Base-by-base conservation (phyloP, 2,113 vertebrate genomes). In the Rostratula benghalensis region DNA sequence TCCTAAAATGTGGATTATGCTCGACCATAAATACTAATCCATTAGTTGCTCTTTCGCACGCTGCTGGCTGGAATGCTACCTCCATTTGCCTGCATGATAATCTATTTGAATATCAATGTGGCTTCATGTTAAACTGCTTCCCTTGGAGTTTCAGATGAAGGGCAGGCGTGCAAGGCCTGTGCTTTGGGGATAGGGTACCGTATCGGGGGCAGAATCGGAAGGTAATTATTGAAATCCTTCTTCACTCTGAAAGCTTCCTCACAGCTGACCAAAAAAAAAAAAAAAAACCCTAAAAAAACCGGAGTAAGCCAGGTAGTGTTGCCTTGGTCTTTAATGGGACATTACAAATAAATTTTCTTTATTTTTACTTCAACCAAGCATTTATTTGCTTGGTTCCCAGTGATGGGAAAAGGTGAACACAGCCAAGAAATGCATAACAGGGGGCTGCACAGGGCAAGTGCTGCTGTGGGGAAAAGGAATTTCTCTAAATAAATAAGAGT, bases 51-150 rank as follows among this genome's bases (percentile, higher is more conserved):
- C 69, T 90, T 96, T 97, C 97, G 92, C 97, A 97, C 95, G n/a
- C 84, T 88, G 96, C 96, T 83, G 94, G 89, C 92, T 95, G 92
- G 92, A 89, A 94, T 93, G 78, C 84, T 81, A 13, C 88, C 93
- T 97, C 95, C 91, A 94, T 97, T 96, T 93, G 91, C 95, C 85
- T 83, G 95, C 96, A 73, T 83, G 83, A 97, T 83, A 97, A 97
- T 96, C 95, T 76, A 98, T 97, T 97, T 97, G 97, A 98, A 98
- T 98, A 97, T 97, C 97, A 98, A 97, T 97, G 97, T 45, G 57
- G 94, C 73, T 95, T 87, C 92, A 78, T 97, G 96, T 95, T 92
- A 96, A 97, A 97, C 63, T 61, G 90, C 95, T 95, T 97, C 77
- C 93, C 96, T 97, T 80, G 95, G 93, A 97, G 93, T 81, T 93